Base-by-base conservation (phyloP, 2,888 invertebrate species). In the Rotaria magnacalcarata region DNA sequence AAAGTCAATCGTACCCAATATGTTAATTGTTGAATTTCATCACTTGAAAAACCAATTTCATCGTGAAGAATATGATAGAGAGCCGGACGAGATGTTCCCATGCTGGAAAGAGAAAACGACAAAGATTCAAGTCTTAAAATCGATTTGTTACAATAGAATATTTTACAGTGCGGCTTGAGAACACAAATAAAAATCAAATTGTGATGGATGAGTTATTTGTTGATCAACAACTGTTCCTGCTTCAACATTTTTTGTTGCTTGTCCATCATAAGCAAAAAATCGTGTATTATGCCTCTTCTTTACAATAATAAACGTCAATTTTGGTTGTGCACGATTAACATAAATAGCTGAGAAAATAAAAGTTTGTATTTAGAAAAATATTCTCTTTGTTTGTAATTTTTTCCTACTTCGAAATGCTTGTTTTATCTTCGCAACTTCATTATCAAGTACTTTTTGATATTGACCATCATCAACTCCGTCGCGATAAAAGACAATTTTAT, bases 31-130 rank as follows among this genome's bases (percentile, higher is more conserved):
- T 87, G 87, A 21, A 87, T 85, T 80, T 87, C 87, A 85, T 87
- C 87, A 14, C 87, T 84, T 34, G 85, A 75, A 87, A 87, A 87
- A 74, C 87, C 85, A 58, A 87, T 87, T 67, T 87, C 87, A 86
- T 87, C 87, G 43, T 85, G 88, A 27, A 87, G 84, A 21, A 87
- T 86, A 84, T 86, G 85, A 80, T 87, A 87, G 56, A 87, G 87
- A 21, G 87, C 86, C 16, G 87, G 87, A 50, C 87, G 87, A 3
- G 87, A 87, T 43, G 87, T 88, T 8, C 87, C 85, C 86, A 85
- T 86, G 19, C 84, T 75, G 47, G 0, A 67, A 67, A 67, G 2
- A 34, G n/a, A n/a, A 34, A 67, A 34, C 24, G 24, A 24, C 2
- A 1, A 2, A 56, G 21, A 2, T 24, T 56, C 7, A 24, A 24